Evolutionary conservation across 2,113 vertebrate genomes (phyloP).

Genomic region (Erinaceus europaeus): DNA sequence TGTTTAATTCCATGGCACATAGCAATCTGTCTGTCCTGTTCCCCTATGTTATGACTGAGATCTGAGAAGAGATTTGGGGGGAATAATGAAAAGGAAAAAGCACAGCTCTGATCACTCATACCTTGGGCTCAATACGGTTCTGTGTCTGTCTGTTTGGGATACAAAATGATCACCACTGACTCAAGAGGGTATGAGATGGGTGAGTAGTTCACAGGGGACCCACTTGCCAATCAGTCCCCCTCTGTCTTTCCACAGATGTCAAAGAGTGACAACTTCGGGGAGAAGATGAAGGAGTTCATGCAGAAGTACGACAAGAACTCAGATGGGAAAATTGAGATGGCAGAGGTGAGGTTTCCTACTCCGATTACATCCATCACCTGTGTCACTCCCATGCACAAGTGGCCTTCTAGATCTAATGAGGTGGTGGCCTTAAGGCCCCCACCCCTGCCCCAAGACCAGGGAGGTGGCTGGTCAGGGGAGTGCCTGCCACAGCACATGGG

Average conservation of each 20-base stretch:
- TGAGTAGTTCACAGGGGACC: neutral
- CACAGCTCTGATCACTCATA: neutral
- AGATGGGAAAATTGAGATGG: constrained; percentile 96
- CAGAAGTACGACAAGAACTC: constrained; percentile 97
- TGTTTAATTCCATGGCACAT: neutral
- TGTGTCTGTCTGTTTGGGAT: neutral
- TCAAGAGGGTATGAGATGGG: neutral
- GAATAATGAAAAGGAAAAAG: neutral
- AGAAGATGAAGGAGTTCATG: constrained; percentile 99
- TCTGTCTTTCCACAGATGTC: constrained; percentile 82
- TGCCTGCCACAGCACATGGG: neutral
- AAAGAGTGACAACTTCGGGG: constrained; percentile 87
- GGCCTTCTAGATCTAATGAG: too few relatives aligned
- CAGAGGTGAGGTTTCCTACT: constrained; percentile 87
- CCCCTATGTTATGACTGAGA: neutral
- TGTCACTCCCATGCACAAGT: neutral
- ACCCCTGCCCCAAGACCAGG: neutral
- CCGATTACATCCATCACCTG: accelerated
- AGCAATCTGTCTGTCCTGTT: neutral
- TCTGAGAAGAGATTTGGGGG: neutral
- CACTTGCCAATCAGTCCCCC: neutral
- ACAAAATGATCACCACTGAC: neutral
- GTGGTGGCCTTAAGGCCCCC: too few relatives aligned
- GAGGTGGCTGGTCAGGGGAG: neutral
- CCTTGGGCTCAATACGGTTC: accelerated